These are phyloP conservation scores for Saxidomus purpurata DNA, from an alignment of 1,140 invertebrate genomes.

Conservation along the genomic window DNA sequence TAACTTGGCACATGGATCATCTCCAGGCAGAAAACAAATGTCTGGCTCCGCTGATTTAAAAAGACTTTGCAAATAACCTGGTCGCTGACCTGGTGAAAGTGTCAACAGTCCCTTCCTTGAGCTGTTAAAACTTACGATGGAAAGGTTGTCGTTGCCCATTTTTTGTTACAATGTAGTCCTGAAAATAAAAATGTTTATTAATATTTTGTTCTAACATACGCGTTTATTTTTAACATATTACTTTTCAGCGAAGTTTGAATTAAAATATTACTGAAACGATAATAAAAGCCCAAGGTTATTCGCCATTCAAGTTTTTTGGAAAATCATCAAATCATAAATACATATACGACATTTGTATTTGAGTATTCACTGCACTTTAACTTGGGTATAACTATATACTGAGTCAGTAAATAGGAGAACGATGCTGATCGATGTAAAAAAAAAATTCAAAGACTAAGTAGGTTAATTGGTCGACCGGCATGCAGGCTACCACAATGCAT, in stretches of 20 bases:
- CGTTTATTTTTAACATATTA: background rate
- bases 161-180: background rate
- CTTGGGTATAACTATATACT: too few species aligned
- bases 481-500: too few species aligned
- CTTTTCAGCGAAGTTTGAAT: background rate
- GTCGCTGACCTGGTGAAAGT: background rate
- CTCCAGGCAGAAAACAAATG: slow-evolving; percentile 45
- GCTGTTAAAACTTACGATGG: slow-evolving; percentile 38
- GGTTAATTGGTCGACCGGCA: too few species aligned
- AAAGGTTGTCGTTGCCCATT: slow-evolving; percentile 43
- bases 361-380: too few species aligned
- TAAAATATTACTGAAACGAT: background rate
- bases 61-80: background rate
- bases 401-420: too few species aligned
- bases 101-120: slow-evolving; percentile 2
- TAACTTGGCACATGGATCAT: background rate
- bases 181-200: background rate
- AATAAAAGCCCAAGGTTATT: background rate
- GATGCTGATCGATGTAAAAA: too few species aligned
- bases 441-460: too few species aligned
- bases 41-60: slow-evolving; percentile 7
- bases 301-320: too few species aligned
- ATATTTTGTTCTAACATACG: background rate
- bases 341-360: too few species aligned
- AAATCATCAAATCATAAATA: too few species aligned